These are phyloP conservation scores for Acrocephalus kingi DNA, from an alignment of 2,113 vertebrate species.

Conservation along the genomic window DNA sequence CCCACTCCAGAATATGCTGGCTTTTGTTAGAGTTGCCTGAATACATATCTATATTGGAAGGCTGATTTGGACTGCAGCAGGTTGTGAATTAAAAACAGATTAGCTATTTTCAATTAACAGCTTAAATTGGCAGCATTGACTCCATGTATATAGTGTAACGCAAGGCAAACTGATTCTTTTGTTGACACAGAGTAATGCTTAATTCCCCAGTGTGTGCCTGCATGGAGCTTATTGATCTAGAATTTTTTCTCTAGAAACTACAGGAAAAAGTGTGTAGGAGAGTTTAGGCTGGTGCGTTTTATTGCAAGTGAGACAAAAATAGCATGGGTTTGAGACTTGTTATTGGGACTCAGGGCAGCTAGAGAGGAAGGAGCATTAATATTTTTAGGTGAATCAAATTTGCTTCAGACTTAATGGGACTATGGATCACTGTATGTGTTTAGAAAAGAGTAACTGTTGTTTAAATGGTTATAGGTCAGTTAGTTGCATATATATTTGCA, in stretches of 20 bases:
- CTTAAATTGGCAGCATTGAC: neutral
- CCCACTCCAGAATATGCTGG: neutral
- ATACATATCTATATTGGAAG: neutral
- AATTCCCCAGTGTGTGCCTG: neutral
- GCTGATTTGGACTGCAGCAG: neutral
- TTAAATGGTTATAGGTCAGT: neutral
- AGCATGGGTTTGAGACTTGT: neutral
- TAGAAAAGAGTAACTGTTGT: neutral
- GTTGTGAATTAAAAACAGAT: neutral
- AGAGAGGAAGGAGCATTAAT: neutral
- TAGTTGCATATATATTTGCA: neutral
- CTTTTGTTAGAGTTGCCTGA: neutral
- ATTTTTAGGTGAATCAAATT: neutral
- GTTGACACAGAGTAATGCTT: neutral
- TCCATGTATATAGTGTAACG: neutral
- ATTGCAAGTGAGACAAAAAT: neutral
- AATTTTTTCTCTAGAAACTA: neutral
- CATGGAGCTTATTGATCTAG: neutral
- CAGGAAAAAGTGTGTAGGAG: neutral
- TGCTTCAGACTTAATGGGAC: neutral
- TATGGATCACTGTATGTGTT: neutral
- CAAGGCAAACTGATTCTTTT: neutral
- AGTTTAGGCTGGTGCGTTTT: neutral
- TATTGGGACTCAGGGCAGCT: neutral
- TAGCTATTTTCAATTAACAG: neutral